Percentiles rank a stretch among this genome's conserved stretches.
These are phyloP conservation scores for Melangyna quadrimaculata DNA, from an alignment of 2,888 invertebrate genomes.

Conservation along the genomic window DNA sequence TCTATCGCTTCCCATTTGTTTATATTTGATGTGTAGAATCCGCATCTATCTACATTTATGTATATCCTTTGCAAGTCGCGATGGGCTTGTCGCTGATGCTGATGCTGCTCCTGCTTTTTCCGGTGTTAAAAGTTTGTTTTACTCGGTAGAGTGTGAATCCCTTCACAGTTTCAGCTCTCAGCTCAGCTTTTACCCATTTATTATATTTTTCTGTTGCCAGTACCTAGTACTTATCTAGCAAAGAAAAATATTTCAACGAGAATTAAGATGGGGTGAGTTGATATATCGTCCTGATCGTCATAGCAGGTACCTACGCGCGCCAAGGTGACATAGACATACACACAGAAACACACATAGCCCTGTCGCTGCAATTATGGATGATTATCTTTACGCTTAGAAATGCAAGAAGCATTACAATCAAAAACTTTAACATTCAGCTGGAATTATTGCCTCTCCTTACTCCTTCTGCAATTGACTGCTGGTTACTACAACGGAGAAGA, in stretches of 20 bases:
- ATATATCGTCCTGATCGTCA: constrained; percentile 34
- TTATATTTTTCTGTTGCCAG: constrained; percentile 58
- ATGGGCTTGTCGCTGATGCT: not conserved
- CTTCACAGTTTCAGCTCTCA: not conserved
- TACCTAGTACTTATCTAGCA: constrained; percentile 59
- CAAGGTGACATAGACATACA: not conserved
- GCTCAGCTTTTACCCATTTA: constrained; percentile 35
- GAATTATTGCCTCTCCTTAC: constrained; percentile 49
- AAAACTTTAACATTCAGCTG: constrained; percentile 67
- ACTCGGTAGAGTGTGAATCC: not conserved
- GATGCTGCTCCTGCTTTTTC: not conserved
- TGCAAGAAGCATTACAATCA: constrained; percentile 68
- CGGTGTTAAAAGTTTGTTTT: constrained; percentile 40
- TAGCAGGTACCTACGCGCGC: constrained; percentile 23
- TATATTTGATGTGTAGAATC: constrained; percentile 59
- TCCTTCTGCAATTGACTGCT: constrained; percentile 28
- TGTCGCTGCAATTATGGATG: constrained; percentile 66
- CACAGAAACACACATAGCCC: not conserved
- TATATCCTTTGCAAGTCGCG: not conserved
- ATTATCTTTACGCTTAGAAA: constrained; percentile 67
- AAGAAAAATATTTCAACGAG: constrained; percentile 51
- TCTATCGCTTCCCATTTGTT: constrained; percentile 53
- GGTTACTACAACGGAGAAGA: constrained; percentile 2
- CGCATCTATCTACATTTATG: constrained; percentile 10
- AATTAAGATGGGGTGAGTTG: constrained; percentile 21